phyloP scores from a whole-genome alignment of 1,140 invertebrate genomes.

The Drosophila gunungcola region DNA sequence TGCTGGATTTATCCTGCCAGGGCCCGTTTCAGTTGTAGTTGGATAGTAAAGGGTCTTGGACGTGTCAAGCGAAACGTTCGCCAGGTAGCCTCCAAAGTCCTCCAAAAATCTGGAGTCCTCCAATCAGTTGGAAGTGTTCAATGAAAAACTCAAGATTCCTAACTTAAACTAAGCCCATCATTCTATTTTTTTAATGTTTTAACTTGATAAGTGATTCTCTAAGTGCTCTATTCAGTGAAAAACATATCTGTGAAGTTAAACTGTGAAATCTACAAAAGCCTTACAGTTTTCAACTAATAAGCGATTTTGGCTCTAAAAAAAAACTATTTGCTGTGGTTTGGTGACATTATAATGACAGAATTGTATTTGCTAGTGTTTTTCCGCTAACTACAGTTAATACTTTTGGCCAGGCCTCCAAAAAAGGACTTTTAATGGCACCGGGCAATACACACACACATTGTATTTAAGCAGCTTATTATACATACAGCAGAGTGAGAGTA shows the following conservation, averaged over 20 bases:
- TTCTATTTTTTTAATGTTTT: slow-evolving; percentile 14
- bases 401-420: slow-evolving; percentile 19
- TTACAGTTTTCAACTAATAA: not conserved
- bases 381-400: slow-evolving; percentile 3
- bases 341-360: not conserved
- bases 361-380: not conserved
- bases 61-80: slow-evolving; percentile 78
- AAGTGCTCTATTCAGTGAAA: slow-evolving; percentile 1
- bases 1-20: slow-evolving; percentile 42
- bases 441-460: slow-evolving; percentile 34
- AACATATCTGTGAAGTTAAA: not conserved
- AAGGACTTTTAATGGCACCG: slow-evolving; percentile 47
- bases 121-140: slow-evolving; percentile 6
- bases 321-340: slow-evolving; percentile 40
- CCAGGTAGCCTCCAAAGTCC: slow-evolving; percentile 60
- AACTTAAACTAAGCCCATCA: not conserved
- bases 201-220: slow-evolving; percentile 3
- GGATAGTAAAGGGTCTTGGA: slow-evolving; percentile 82
- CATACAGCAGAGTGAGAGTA: slow-evolving; percentile 23
- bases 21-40: slow-evolving; percentile 80
- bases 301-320: not conserved
- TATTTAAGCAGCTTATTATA: slow-evolving; percentile 48
- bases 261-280: not conserved
- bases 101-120: slow-evolving; percentile 6
- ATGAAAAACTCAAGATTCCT: not conserved